Evolutionary conservation across 2,888 invertebrate genomes (phyloP).

Genomic region (Mythimna vitellina): DNA sequence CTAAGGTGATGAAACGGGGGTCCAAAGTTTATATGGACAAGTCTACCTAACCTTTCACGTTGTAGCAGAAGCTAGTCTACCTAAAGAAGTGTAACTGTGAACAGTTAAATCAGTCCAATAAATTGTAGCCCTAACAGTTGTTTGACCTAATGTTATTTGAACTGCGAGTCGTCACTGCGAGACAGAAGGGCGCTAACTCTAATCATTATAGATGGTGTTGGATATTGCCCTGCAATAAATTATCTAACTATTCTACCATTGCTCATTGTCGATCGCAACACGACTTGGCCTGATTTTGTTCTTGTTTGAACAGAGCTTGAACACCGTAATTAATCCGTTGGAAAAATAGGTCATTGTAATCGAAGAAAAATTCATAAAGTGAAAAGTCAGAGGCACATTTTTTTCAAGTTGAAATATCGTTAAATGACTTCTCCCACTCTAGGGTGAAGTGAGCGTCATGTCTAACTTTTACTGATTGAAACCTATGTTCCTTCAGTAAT

Average conservation of each 20-base stretch:
- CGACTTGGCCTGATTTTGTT: slow-evolving; percentile 34
- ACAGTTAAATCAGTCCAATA: slow-evolving; percentile 16
- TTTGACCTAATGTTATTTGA: slow-evolving; percentile 55
- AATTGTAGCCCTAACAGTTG: slow-evolving; percentile 40
- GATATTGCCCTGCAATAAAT: slow-evolving; percentile 76
- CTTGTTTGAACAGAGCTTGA: slow-evolving; percentile 17
- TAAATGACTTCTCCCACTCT: too few species aligned
- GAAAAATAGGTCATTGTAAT: too few species aligned
- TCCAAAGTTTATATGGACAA: too few species aligned
- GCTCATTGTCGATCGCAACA: slow-evolving; percentile 50
- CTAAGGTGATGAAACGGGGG: too few species aligned
- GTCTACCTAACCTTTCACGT: too few species aligned
- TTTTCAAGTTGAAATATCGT: too few species aligned
- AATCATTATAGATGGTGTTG: slow-evolving; percentile 78
- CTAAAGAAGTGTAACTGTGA: slow-evolving; percentile 12
- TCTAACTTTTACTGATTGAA: too few species aligned
- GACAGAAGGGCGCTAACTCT: slow-evolving; percentile 69
- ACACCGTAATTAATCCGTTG: slow-evolving; percentile 8
- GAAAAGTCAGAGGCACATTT: too few species aligned
- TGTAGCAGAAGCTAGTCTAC: background rate
- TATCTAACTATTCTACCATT: slow-evolving; percentile 60
- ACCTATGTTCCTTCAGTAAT: too few species aligned
- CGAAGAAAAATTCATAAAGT: too few species aligned
- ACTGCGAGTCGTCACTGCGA: slow-evolving; percentile 61
- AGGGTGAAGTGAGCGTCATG: too few species aligned